Conservation (phyloP, 1,140 invertebrate genomes). For the Cephus cinctus region DNA sequence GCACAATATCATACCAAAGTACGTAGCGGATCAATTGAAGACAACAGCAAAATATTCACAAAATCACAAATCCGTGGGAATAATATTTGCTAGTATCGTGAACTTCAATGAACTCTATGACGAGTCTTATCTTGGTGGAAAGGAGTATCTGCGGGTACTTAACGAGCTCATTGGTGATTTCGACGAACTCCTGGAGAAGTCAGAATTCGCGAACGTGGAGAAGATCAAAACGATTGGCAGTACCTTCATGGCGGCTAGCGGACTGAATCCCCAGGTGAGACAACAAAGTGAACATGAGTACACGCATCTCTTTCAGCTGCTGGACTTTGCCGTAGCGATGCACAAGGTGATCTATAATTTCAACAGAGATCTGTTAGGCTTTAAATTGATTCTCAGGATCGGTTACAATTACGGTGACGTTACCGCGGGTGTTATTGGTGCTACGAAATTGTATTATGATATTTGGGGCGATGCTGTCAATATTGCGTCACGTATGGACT, state of each 20-base stretch:
- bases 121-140: conserved; percentile 89
- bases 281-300: conserved; percentile 63
- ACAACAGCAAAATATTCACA: conserved; percentile 93
- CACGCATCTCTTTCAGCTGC: conserved; percentile 80
- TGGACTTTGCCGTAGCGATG: conserved; percentile 88
- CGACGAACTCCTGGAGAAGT: conserved; percentile 83
- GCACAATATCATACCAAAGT: conserved; percentile 94
- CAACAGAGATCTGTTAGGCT: conserved; percentile 83
- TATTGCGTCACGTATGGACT: conserved; percentile 95
- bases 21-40: conserved; percentile 91
- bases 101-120: conserved; percentile 97
- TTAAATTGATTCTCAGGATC: conserved; percentile 89
- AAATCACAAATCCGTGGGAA: conserved; percentile 89
- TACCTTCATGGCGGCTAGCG: conserved; percentile 97
- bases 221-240: conserved; percentile 98
- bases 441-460: conserved; percentile 94
- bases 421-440: conserved; percentile 94
- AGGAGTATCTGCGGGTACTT: conserved; percentile 89
- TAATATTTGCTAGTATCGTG: conserved; percentile 93
- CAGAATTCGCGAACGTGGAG: conserved; percentile 86
- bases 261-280: conserved; percentile 75
- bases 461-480: conserved; percentile 99
- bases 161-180: conserved; percentile 96
- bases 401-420: conserved; percentile 86
- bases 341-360: conserved; percentile 84